Evolutionary conservation across 2,888 invertebrate genomes (phyloP), one percentile per base, ranked within the genome.

Genomic region (Apodemia zela): DNA sequence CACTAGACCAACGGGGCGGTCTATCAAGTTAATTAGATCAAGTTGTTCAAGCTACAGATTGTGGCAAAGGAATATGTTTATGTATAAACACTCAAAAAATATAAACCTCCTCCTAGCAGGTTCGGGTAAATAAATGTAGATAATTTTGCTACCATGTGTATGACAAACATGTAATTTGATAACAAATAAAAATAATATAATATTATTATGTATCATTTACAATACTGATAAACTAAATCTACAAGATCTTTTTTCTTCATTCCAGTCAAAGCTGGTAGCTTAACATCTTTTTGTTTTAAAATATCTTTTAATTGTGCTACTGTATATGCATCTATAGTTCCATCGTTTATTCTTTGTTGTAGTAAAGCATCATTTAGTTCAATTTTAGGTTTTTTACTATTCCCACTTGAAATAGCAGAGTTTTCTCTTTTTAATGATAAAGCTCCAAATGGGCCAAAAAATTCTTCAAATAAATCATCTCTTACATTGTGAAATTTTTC

Each of bases 371-470:
- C 77, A 80, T 90, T 82, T 68, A 84, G 72, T 54, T 77, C 78
- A 45, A 65, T 68, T 77, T 78, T 87, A 59, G 68, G 61, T 73
- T 71, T 84, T 71, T 87, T 87, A 10, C 61, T 69, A 13, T 45
- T 62, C 18, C 69, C 71, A 59, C 65, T 67, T 18, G 69, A 67
- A 63, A 60, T 72, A 42, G 73, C 66, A 49, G 70, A 57, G 25
- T 71, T 67, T 54, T 71, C 11, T 71, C 87, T 84, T 72, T 89
- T 92, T 2, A 74, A 59, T 64, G 80, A 70, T 49, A 70, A 69
- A 38, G 70, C 65, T 63, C 74, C 79, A 76, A 90, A 89, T 7
- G 89, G 85, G 15, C 92, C 91, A 83, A 92, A 92, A 29, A 88
- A 62, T 69, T 85, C 79, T 65, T 84, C 81, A 76, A 89, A 89